Evolutionary conservation across 1,140 invertebrate species (phyloP).

Genomic region (Bombyx mori): ASM3026992v2 NC_085109.1:10221501-10222000

Average conservation of each 20-base stretch:
- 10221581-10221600: constrained; percentile 60
- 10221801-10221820: constrained; percentile 58
- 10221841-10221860: constrained; percentile 49
- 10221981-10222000: constrained; percentile 69
- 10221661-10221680: constrained; percentile 46
- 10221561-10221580: constrained; percentile 65
- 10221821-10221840: constrained; percentile 55
- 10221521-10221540: constrained; percentile 61
- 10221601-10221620: constrained; percentile 37
- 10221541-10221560: constrained; percentile 38
- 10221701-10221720: constrained; percentile 38
- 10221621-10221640: constrained; percentile 47
- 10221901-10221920: constrained; percentile 61
- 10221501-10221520: constrained; percentile 47
- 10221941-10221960: constrained; percentile 72
- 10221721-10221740: constrained; percentile 55
- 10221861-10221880: constrained; percentile 57
- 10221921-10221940: constrained; percentile 73
- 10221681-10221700: constrained; percentile 71
- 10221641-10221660: constrained; percentile 61
- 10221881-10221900: constrained; percentile 58
- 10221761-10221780: constrained; percentile 54
- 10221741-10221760: constrained; percentile 53
- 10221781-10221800: constrained; percentile 44
- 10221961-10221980: constrained; percentile 63